Percentiles rank a stretch among this genome's conserved stretches.
These are phyloP conservation scores for Eidolon dupreanum DNA, from an alignment of 2,797 vertebrate genomes.

Conservation along the genomic window DNA sequence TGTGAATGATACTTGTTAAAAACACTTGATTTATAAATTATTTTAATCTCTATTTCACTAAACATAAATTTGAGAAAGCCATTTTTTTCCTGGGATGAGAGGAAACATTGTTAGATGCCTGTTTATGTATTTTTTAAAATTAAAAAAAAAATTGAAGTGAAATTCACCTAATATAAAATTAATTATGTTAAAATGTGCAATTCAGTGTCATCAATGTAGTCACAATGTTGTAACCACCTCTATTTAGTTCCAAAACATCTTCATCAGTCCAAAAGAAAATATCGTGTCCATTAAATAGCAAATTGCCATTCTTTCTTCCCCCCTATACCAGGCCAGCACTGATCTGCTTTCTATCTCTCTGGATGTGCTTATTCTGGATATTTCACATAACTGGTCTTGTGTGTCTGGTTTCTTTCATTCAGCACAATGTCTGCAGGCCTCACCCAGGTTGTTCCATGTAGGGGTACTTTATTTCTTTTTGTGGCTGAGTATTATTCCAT, in stretches of 20 bases:
- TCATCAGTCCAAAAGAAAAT: not conserved
- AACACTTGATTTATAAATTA: not conserved
- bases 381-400: not conserved
- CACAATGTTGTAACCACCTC: not conserved
- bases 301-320: not conserved
- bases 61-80: not conserved
- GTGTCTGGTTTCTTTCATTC: not conserved
- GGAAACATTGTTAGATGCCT: not conserved
- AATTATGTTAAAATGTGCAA: not conserved
- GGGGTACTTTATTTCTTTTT: not conserved
- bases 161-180: not conserved
- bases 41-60: not conserved
- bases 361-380: not conserved
- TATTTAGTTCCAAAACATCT: not conserved
- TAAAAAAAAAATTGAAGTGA: not conserved
- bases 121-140: not conserved
- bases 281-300: accelerated
- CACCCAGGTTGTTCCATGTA: too few species aligned
- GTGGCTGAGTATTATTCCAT: not conserved
- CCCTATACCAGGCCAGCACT: not conserved
- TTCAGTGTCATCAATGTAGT: not conserved
- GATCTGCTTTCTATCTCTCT: not conserved
- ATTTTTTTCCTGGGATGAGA: not conserved
- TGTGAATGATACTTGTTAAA: not conserved
- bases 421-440: not conserved